Percentiles rank a stretch among this genome's conserved stretches.
These are phyloP conservation scores for Pyrrhosoma nymphula DNA, from an alignment of 2,888 invertebrate genomes.

Conservation along the genomic window DNA sequence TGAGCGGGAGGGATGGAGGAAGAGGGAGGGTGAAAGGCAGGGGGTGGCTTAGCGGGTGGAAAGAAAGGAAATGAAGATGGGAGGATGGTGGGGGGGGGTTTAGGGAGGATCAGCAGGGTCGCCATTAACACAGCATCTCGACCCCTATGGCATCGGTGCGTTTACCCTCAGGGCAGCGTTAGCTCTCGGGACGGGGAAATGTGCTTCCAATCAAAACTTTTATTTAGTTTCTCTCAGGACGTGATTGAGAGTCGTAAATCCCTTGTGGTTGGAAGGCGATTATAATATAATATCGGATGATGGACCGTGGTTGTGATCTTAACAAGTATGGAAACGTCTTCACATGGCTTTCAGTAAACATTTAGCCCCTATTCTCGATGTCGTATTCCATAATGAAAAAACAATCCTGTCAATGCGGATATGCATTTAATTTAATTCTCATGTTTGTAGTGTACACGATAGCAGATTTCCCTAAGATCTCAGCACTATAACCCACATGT, in stretches of 20 bases:
- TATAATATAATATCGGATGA: neutral
- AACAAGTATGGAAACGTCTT: neutral
- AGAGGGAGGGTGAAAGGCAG: neutral
- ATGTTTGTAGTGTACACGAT: no score
- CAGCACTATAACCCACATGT: no score
- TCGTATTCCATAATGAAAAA: no score
- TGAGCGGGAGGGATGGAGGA: neutral
- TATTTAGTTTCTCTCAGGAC: neutral
- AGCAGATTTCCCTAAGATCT: no score
- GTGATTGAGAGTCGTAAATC: neutral
- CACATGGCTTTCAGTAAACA: no score
- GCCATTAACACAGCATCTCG: neutral
- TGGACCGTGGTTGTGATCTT: neutral
- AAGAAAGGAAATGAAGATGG: neutral
- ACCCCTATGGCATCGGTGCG: neutral
- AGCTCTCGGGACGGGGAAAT: neutral
- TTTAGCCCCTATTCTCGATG: no score
- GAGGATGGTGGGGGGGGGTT: neutral
- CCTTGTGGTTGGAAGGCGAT: neutral
- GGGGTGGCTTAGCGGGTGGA: neutral
- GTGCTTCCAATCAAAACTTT: slow-evolving; percentile 26
- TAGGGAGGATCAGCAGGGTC: neutral
- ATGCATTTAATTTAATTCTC: no score
- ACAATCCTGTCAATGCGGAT: no score
- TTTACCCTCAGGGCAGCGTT: neutral